Evolutionary conservation across 2,797 vertebrate species (phyloP).

Genomic region (Basileuterus tristriatus): DNA sequence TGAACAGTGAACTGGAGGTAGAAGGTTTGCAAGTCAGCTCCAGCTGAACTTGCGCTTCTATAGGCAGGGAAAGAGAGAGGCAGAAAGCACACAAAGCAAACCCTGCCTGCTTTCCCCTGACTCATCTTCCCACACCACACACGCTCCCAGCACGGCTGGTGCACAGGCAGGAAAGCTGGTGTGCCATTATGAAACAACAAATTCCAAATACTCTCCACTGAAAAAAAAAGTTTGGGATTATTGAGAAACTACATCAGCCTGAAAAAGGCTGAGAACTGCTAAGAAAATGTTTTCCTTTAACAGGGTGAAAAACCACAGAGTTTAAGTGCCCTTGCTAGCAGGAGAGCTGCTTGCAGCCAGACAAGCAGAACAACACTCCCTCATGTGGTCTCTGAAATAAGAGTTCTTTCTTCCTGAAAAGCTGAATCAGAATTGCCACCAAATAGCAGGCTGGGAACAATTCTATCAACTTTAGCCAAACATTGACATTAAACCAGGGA

Average conservation of each 20-base stretch:
- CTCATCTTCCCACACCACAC: background rate
- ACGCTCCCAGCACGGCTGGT: rapidly evolving
- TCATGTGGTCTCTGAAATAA: constrained; percentile 14
- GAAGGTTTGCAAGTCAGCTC: background rate
- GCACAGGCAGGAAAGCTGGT: background rate
- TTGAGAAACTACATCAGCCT: background rate
- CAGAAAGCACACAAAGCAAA: background rate
- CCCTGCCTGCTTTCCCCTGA: background rate
- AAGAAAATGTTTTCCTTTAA: background rate
- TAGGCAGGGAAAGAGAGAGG: background rate
- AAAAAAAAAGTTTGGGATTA: background rate
- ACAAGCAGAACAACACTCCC: background rate
- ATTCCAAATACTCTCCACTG: background rate
- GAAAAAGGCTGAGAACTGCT: background rate
- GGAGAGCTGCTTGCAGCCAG: background rate
- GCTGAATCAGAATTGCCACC: background rate
- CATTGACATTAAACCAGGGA: background rate
- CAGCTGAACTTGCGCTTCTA: background rate
- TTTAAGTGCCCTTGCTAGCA: background rate
- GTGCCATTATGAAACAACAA: background rate
- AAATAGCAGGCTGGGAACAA: background rate
- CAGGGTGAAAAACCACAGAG: background rate
- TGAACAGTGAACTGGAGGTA: background rate
- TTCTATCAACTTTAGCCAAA: background rate
- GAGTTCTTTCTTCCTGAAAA: background rate